Conservation (phyloP, 2,888 invertebrate species). For the Pecten maximus region DNA sequence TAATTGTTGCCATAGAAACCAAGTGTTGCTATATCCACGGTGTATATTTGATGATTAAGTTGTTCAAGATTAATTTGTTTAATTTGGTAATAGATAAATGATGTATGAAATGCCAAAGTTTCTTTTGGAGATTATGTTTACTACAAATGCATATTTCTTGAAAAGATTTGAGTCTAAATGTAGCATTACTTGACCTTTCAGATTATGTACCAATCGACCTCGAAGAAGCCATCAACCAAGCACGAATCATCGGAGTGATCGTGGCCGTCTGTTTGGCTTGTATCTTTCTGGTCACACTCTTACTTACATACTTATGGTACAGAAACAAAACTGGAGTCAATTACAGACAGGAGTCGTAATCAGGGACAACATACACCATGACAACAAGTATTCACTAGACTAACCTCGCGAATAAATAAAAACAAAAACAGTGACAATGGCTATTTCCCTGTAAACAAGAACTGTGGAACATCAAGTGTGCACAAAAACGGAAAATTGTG, state of each 20-base stretch:
- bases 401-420: too few species aligned
- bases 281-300: slow-evolving; percentile 60
- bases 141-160: background rate
- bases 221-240: background rate
- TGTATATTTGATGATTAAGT: too few species aligned
- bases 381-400: background rate
- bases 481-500: too few species aligned
- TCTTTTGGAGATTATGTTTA: background rate
- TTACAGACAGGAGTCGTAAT: background rate
- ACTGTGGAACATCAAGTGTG: too few species aligned
- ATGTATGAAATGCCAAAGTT: too few species aligned
- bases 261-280: slow-evolving; percentile 58
- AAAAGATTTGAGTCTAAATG: background rate
- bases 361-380: background rate
- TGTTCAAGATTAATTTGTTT: too few species aligned
- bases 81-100: background rate
- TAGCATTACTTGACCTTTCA: background rate
- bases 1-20: too few species aligned
- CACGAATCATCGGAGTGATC: slow-evolving; percentile 55
- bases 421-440: too few species aligned
- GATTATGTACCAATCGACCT: background rate
- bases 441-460: too few species aligned
- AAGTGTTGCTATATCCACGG: background rate
- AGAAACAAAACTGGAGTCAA: slow-evolving; percentile 47
- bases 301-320: slow-evolving; percentile 59